Percentiles rank a stretch among this genome's conserved stretches.
These are phyloP conservation scores for Dicyrtomina minuta DNA, from an alignment of 2,888 invertebrate species.

Conservation along the genomic window DNA sequence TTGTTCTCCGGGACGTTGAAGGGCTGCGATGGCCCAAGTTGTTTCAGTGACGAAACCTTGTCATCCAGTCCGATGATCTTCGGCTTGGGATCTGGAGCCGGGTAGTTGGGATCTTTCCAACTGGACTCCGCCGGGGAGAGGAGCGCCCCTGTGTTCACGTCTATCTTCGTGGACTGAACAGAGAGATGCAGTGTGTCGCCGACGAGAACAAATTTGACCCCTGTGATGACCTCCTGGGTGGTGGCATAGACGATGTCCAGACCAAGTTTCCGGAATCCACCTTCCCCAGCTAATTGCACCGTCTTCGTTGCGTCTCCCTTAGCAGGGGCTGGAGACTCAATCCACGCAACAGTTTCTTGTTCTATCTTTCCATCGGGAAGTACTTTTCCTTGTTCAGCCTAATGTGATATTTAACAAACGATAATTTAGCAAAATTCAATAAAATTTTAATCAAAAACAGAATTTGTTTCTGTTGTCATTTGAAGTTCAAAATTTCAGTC, in stretches of 20 bases:
- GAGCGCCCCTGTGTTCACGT: background rate
- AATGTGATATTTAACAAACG: too few species aligned
- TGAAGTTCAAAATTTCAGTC: slow-evolving; percentile 6
- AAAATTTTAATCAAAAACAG: background rate
- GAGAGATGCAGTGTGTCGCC: slow-evolving; percentile 19
- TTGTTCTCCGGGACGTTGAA: slow-evolving; percentile 24
- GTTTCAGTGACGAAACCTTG: slow-evolving; percentile 9
- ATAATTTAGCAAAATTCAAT: background rate
- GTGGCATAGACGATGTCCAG: slow-evolving; percentile 30
- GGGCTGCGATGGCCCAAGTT: slow-evolving; percentile 35
- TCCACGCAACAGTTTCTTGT: slow-evolving; percentile 16
- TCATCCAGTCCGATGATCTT: slow-evolving; percentile 16
- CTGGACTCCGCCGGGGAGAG: too few species aligned
- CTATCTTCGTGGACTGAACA: background rate
- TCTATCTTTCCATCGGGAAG: slow-evolving; percentile 25
- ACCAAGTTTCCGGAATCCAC: slow-evolving; percentile 30
- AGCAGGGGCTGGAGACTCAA: background rate
- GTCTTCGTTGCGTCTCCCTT: background rate
- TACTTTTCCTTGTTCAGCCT: slow-evolving; percentile 35
- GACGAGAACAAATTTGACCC: slow-evolving; percentile 20
- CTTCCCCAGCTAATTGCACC: slow-evolving; percentile 7
- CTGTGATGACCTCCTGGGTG: slow-evolving; percentile 28
- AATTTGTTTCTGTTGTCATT: background rate
- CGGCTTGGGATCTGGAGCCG: slow-evolving; percentile 2
- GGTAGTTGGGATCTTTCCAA: slow-evolving; percentile 24